Evolutionary conservation across 2,888 invertebrate species (phyloP).

Genomic region (Metopia argyrocephala): DNA sequence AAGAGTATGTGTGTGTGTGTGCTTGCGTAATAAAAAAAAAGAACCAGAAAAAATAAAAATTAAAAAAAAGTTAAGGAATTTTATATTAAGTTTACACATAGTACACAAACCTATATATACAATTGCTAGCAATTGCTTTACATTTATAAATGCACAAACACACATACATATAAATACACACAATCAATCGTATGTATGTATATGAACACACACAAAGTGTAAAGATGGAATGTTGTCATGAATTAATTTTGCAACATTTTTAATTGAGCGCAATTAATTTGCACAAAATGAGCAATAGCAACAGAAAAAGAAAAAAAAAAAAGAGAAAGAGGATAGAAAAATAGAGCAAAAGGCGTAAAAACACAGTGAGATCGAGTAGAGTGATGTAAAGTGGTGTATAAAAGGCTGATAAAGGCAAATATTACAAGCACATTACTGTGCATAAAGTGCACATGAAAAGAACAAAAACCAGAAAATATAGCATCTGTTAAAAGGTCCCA

Average conservation of each 20-base stretch:
- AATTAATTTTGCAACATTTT: conserved; percentile 78
- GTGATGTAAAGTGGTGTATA: too few species aligned
- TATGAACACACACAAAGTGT: conserved; percentile 48
- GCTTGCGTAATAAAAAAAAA: neutral
- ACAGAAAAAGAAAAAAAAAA: neutral
- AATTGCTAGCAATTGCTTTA: conserved; percentile 14
- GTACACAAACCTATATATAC: neutral
- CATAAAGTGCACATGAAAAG: too few species aligned
- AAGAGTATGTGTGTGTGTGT: conserved; percentile 10
- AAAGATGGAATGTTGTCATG: conserved; percentile 65
- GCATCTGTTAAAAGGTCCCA: too few species aligned
- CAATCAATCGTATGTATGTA: conserved; percentile 12
- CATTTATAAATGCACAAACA: neutral
- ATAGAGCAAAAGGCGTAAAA: neutral
- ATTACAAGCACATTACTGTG: too few species aligned
- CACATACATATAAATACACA: neutral
- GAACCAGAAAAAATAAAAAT: too few species aligned
- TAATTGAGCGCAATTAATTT: conserved; percentile 77
- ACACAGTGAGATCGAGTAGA: neutral
- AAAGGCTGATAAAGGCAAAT: neutral
- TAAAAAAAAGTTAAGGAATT: conserved; percentile 38
- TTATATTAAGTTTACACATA: conserved; percentile 49
- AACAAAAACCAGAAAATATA: too few species aligned
- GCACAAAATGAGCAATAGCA: conserved; percentile 62
- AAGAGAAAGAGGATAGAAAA: neutral